Evolutionary conservation across 2,797 vertebrate species (phyloP).

Genomic region (Tachyglossus aculeatus): DNA sequence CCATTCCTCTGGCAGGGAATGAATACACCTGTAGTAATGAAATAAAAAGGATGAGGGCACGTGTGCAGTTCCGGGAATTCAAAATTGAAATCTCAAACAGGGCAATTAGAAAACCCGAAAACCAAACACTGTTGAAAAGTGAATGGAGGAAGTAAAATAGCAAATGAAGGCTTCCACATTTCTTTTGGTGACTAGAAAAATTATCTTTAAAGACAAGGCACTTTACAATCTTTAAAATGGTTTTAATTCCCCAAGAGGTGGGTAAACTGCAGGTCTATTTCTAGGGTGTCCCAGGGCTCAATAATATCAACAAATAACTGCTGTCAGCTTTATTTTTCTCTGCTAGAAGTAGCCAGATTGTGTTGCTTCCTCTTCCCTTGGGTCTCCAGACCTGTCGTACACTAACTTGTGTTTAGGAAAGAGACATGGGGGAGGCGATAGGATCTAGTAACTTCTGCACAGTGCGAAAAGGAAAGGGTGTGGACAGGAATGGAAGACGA

Average conservation of each 20-base stretch:
- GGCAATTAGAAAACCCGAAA: slow-evolving; percentile 32
- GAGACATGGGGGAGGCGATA: no score
- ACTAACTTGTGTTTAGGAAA: neutral
- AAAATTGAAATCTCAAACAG: slow-evolving; percentile 50
- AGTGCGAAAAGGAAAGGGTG: neutral
- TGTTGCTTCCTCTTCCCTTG: neutral
- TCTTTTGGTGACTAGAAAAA: no score
- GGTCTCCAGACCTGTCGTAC: neutral
- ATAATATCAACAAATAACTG: neutral
- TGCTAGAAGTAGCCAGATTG: neutral
- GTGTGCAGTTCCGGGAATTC: slow-evolving; percentile 17
- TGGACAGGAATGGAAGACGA: neutral
- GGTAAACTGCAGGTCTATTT: neutral
- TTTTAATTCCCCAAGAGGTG: neutral
- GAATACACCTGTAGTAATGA: slow-evolving; percentile 30
- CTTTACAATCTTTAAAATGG: neutral
- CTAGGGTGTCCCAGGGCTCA: neutral
- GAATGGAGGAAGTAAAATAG: neutral
- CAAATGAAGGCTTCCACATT: slow-evolving; percentile 14
- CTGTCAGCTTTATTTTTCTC: neutral
- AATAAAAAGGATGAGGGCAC: slow-evolving; percentile 45
- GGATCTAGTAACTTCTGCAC: neutral
- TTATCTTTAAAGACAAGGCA: no score
- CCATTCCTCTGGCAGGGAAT: slow-evolving; percentile 28
- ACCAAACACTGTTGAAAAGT: slow-evolving; percentile 38